Evolutionary conservation across 2,888 invertebrate species (phyloP).

Genomic region (Prosopocoilus inquinatus): DNA sequence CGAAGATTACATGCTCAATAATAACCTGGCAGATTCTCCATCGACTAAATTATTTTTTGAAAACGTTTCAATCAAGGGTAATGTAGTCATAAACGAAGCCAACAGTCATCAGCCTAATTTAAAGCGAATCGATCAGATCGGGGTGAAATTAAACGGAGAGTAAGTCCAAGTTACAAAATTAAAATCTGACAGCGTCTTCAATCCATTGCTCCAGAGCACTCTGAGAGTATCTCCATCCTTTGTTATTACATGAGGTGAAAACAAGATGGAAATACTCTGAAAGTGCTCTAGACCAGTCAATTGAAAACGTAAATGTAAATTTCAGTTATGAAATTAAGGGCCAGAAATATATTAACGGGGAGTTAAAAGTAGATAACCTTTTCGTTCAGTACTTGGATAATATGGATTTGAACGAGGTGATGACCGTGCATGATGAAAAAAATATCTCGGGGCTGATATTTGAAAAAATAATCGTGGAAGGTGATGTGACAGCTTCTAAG

Average conservation of each 20-base stretch:
- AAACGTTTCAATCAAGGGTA: constrained; percentile 39
- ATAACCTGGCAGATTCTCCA: constrained; percentile 30
- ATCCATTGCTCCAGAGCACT: no score
- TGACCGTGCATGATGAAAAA: constrained; percentile 9
- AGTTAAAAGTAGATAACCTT: constrained; percentile 30
- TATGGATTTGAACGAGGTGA: constrained; percentile 7
- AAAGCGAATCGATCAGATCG: constrained; percentile 32
- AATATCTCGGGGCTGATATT: constrained; percentile 3
- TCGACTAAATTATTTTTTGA: constrained; percentile 38
- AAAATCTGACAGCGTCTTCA: constrained; percentile 1
- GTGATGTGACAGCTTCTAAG: constrained; percentile 7
- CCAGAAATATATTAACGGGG: constrained; percentile 33
- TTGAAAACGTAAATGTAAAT: no score
- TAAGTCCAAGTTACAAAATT: constrained; percentile 13
- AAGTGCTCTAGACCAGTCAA: no score
- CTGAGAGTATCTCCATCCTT: no score
- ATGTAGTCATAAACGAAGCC: constrained; percentile 34
- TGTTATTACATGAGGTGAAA: no score
- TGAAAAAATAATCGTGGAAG: constrained; percentile 14
- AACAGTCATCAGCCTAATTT: constrained; percentile 38
- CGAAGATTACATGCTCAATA: constrained; percentile 36
- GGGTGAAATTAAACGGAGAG: constrained; percentile 40
- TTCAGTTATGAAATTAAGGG: constrained; percentile 36
- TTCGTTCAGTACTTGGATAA: constrained; percentile 21
- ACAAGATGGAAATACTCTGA: no score